Evolutionary conservation across 2,888 invertebrate genomes (phyloP), one percentile per base, ranked within the genome.

Genomic region (Temnothorax unifasciatus): DNA sequence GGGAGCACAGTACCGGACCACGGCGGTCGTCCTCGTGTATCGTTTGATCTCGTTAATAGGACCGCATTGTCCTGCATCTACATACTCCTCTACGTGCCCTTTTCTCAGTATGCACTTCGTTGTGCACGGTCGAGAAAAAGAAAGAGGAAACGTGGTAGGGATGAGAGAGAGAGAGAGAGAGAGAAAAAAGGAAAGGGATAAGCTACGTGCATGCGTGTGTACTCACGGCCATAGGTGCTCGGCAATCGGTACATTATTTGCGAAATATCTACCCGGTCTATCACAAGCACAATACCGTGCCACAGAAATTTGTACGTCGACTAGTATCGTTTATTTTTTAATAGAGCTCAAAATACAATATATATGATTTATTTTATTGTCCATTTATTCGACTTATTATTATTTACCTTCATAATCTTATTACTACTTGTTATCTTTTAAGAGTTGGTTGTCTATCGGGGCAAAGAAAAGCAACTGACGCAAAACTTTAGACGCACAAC

Each of bases 11-110:
- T 90, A 91, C 90, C 89, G 89, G 91, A 90, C 89, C 90, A 89
- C 88, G 92, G 91, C 92, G 91, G 92, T 92, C 90, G 91, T 92
- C 87, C 86, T 83, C 91, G 86, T 93, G 92, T 92, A 93, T 92
- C 92, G 92, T 93, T 93, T 92, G 93, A 93, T 93, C 93, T 93
- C 92, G 93, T 93, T 93, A 93, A 93, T 93, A 93, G 93, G 92
- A 92, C 92, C 91, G 92, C 92, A 93, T 93, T 93, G 92, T 93
- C 92, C 91, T 89, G 90, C 90, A 92, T 92, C 91, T 91, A 92
- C 92, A 91, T 92, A 90, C 90, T 89, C 89, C 88, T 89, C 90
- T 90, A 88, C 90, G 85, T 88, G 87, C 88, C 88, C 85, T 86
- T 86, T 87, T 85, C 87, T 86, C 85, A 82, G 87, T 88, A 69